These are phyloP conservation scores for Petroica traversi DNA, from an alignment of 2,113 vertebrate genomes.

Conservation along the genomic window DNA sequence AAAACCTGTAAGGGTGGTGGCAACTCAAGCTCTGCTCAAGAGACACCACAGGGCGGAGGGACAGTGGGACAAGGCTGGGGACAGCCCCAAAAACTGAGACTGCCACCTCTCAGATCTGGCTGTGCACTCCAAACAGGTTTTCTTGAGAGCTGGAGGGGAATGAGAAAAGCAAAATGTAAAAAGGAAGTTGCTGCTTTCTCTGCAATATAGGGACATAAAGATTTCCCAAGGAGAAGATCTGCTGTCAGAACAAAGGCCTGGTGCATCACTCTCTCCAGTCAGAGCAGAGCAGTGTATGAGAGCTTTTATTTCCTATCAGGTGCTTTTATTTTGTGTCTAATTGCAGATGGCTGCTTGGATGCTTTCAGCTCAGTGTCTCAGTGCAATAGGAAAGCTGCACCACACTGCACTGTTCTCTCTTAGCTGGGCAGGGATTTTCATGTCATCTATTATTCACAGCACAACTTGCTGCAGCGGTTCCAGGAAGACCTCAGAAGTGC, in stretches of 20 bases:
- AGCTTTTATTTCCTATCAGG: not conserved
- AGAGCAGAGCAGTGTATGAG: not conserved
- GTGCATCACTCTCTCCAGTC: not conserved
- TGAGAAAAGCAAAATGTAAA: not conserved
- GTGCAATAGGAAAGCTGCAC: not conserved
- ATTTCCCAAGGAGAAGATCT: not conserved
- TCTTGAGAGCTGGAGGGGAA: not conserved
- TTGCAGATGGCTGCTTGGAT: not conserved
- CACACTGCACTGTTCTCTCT: not conserved
- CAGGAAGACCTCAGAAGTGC: not conserved
- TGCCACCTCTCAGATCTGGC: not conserved
- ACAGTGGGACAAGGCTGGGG: not conserved
- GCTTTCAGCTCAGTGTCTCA: not conserved
- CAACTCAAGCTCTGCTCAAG: not conserved
- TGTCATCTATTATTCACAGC: constrained; percentile 33
- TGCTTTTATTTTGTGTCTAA: not conserved
- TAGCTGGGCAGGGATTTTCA: not conserved
- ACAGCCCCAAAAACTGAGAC: not conserved
- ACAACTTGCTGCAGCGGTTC: constrained; percentile 5
- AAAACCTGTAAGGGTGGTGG: accelerated
- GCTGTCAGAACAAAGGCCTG: not conserved
- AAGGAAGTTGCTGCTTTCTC: not conserved
- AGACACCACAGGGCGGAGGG: not conserved
- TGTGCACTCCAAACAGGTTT: not conserved
- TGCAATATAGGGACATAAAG: not conserved